These are phyloP conservation scores for Trachops cirrhosus DNA, from an alignment of 2,797 vertebrate genomes.

Conservation along the genomic window DNA sequence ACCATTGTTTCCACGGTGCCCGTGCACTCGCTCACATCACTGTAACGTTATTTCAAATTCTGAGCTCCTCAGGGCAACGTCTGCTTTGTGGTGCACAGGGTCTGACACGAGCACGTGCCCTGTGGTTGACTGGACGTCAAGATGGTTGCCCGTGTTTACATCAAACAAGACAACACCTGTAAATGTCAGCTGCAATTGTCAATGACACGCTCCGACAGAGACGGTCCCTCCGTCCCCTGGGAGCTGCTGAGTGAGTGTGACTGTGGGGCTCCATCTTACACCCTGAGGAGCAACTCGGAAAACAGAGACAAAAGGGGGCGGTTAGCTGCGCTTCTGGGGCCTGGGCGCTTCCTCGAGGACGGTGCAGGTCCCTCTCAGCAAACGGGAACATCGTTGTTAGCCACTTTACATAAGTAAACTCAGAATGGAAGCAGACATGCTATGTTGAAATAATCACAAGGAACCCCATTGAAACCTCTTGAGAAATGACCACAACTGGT, in stretches of 20 bases:
- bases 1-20: neutral
- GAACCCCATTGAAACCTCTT: neutral
- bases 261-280: neutral
- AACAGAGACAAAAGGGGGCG: too few species aligned
- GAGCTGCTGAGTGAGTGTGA: neutral
- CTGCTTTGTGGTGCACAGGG: neutral
- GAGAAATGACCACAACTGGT: neutral
- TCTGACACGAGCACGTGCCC: neutral
- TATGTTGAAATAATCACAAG: neutral
- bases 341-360: neutral
- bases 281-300: neutral
- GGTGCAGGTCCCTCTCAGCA: neutral
- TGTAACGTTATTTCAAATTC: neutral
- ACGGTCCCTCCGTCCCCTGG: neutral
- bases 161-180: neutral
- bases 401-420: constrained; percentile 6
- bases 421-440: neutral
- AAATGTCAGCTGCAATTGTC: neutral
- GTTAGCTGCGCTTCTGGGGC: neutral
- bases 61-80: neutral
- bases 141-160: neutral
- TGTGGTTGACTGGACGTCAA: neutral
- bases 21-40: too few species aligned
- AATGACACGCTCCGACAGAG: neutral
- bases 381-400: neutral